phyloP scores from a whole-genome alignment of 2,888 invertebrate genomes.

The Rosalia funebris region DNA sequence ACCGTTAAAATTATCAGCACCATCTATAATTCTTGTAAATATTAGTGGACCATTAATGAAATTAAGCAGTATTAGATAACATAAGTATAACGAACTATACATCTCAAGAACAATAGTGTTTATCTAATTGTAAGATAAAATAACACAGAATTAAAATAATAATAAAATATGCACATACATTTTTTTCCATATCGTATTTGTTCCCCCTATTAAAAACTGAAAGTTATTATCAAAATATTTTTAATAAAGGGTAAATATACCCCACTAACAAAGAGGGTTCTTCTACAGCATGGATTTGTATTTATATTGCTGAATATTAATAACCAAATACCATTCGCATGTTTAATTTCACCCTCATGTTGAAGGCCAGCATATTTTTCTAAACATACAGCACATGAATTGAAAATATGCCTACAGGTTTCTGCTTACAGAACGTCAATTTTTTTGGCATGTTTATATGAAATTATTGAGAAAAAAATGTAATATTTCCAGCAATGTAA shows the following conservation, averaged over 20 bases:
- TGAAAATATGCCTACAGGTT: not conserved
- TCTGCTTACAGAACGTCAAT: not conserved
- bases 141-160: not conserved
- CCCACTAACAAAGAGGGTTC: constrained; percentile 41
- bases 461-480: too few species aligned
- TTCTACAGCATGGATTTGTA: constrained; percentile 37
- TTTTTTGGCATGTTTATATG: too few species aligned
- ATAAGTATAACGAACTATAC: too few species aligned
- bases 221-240: constrained; percentile 46
- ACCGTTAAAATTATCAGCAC: too few species aligned
- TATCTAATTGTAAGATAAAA: too few species aligned
- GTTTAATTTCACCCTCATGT: constrained; percentile 33
- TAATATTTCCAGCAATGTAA: too few species aligned
- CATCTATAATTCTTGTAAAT: too few species aligned
- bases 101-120: too few species aligned
- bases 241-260: constrained; percentile 47
- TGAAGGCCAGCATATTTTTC: not conserved
- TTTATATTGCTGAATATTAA: constrained; percentile 48
- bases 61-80: too few species aligned
- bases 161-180: not conserved
- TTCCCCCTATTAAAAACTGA: constrained; percentile 33
- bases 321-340: constrained; percentile 46
- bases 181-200: constrained; percentile 6
- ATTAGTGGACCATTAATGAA: too few species aligned
- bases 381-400: not conserved